Conservation (phyloP, 2,113 vertebrate species). For the Edolisoma coerulescens region DNA sequence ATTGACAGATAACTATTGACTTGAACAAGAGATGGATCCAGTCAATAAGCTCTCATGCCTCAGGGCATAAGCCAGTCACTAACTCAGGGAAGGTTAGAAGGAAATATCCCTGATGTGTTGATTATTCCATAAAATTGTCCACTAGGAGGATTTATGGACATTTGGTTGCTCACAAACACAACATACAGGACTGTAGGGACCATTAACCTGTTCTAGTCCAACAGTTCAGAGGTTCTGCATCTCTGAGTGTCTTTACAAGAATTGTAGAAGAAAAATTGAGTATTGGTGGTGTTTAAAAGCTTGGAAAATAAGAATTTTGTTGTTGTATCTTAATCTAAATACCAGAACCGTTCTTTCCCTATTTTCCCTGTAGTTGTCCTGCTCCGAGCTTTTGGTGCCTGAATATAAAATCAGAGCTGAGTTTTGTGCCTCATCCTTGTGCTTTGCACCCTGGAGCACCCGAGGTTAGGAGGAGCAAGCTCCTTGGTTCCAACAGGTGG, state of each 20-base stretch:
- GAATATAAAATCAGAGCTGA: background rate
- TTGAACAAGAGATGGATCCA: constrained; percentile 25
- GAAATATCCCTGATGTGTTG: constrained; percentile 48
- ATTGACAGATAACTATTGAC: constrained; percentile 41
- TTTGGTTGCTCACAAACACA: constrained; percentile 25
- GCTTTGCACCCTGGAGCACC: background rate
- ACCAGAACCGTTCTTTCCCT: background rate
- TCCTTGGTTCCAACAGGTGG: background rate
- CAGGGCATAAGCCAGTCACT: constrained; percentile 14
- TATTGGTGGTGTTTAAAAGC: background rate
- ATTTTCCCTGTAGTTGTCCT: background rate
- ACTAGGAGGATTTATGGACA: constrained; percentile 52
- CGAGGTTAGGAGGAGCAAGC: background rate
- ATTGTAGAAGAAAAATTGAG: background rate
- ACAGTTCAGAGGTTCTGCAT: background rate
- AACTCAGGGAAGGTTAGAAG: background rate
- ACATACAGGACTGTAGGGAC: constrained; percentile 19
- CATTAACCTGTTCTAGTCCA: constrained; percentile 44
- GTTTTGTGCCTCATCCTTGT: background rate
- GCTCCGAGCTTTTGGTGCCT: background rate
- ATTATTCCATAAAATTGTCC: constrained; percentile 56
- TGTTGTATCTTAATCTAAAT: background rate
- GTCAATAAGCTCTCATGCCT: constrained; percentile 46
- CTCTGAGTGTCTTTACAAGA: background rate
- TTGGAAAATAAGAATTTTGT: background rate